Evolutionary conservation across 2,113 vertebrate genomes (phyloP).

Genomic region (Heloderma charlesbogerti): DNA sequence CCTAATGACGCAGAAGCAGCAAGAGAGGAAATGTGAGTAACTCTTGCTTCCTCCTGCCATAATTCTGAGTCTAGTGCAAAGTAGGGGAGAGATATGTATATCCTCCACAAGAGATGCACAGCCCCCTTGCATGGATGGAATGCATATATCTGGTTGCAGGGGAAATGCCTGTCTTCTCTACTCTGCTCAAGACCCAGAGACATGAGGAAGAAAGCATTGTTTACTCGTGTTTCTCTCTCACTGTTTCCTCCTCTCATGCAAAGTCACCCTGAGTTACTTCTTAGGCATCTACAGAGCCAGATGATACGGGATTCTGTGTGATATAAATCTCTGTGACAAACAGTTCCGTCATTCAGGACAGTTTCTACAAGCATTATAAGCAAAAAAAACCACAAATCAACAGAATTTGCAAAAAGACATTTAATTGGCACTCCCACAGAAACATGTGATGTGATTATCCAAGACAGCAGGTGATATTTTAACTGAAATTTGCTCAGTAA

Average conservation of each 20-base stretch:
- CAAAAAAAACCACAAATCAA: background rate
- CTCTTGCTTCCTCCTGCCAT: background rate
- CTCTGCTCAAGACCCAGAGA: background rate
- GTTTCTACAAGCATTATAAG: background rate
- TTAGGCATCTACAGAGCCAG: background rate
- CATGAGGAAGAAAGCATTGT: background rate
- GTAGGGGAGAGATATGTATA: background rate
- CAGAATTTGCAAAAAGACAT: background rate
- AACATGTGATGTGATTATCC: conserved; percentile 29
- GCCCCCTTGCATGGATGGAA: background rate
- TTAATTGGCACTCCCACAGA: background rate
- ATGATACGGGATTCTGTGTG: background rate
- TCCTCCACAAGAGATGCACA: background rate
- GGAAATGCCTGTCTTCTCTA: background rate
- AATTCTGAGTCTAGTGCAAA: background rate
- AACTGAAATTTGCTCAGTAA: conserved; percentile 43
- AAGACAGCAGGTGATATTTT: conserved; percentile 58
- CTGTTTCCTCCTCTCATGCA: background rate
- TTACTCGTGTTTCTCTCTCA: background rate
- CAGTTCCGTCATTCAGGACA: background rate
- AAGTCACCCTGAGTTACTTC: background rate
- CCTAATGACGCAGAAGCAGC: background rate
- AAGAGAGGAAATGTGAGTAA: background rate
- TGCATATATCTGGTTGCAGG: background rate
- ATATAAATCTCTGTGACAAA: background rate